Percentiles rank a stretch among this genome's conserved stretches.
These are phyloP conservation scores for Dasysyrphus tricinctus DNA, from an alignment of 2,888 invertebrate species.

Conservation along the genomic window DNA sequence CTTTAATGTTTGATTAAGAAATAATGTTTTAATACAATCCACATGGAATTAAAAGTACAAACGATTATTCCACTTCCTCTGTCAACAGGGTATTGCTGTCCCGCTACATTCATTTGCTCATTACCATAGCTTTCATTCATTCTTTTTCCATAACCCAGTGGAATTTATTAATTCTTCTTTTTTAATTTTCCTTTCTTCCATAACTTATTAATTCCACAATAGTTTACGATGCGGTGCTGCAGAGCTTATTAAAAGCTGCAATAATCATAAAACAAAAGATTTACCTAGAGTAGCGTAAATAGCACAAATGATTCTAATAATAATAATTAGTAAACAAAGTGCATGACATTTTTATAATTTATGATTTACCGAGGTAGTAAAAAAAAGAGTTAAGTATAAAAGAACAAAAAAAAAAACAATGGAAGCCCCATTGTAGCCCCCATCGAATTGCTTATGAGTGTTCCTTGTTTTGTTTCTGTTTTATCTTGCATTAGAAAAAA, in stretches of 20 bases:
- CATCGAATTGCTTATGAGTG: constrained; percentile 39
- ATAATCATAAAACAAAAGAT: constrained; percentile 43
- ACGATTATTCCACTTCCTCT: background rate
- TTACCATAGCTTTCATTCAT: constrained; percentile 8
- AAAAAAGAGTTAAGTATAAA: constrained; percentile 36
- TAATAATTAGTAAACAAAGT: constrained; percentile 70
- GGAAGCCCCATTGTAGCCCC: constrained; percentile 2
- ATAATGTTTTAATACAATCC: background rate
- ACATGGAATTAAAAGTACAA: background rate
- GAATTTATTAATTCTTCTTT: constrained; percentile 27
- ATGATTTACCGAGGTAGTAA: constrained; percentile 38
- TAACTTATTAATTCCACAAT: constrained; percentile 35
- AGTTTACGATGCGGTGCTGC: constrained; percentile 20
- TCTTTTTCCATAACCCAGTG: constrained; percentile 33
- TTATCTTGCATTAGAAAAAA: constrained; percentile 6
- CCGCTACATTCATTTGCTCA: constrained; percentile 18
- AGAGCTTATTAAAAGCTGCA: constrained; percentile 54
- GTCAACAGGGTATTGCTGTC: background rate
- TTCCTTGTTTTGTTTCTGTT: constrained; percentile 6
- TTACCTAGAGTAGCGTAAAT: constrained; percentile 39
- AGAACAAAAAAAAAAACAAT: background rate
- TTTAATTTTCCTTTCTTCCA: constrained; percentile 18
- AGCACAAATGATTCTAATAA: constrained; percentile 41
- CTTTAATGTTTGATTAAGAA: background rate
- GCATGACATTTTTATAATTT: constrained; percentile 58